Evolutionary conservation across 1,140 invertebrate genomes (phyloP).

Genomic region (Achroia grisella): DNA sequence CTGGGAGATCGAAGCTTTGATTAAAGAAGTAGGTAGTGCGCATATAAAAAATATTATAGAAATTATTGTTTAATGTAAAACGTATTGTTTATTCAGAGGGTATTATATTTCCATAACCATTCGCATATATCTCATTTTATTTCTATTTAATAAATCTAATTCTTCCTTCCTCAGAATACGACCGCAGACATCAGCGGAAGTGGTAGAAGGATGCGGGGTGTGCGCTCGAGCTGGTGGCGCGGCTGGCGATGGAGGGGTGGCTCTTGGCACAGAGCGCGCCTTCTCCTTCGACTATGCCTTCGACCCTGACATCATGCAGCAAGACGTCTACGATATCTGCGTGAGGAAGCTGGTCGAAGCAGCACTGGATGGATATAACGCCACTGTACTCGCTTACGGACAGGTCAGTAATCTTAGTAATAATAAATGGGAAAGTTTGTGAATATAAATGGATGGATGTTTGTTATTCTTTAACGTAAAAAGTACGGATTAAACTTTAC

Average conservation of each 20-base stretch:
- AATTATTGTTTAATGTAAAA: no score
- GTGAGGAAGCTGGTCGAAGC: slow-evolving; percentile 90
- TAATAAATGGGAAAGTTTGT: no score
- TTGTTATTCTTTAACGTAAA: no score
- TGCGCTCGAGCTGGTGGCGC: slow-evolving; percentile 94
- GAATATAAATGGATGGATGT: no score
- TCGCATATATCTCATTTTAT: no score
- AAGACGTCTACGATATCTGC: slow-evolving; percentile 88
- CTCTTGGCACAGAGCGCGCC: slow-evolving; percentile 93
- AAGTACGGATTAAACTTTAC: neutral
- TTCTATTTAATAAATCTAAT: neutral
- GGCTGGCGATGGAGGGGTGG: slow-evolving; percentile 91
- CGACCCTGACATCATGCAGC: slow-evolving; percentile 82
- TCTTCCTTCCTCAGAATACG: slow-evolving; percentile 83
- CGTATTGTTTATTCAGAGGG: no score
- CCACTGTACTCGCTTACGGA: slow-evolving; percentile 96
- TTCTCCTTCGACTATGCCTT: slow-evolving; percentile 99
- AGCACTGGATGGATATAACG: slow-evolving; percentile 94
- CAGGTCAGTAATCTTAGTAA: slow-evolving; percentile 75
- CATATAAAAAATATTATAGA: no score
- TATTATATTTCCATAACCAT: no score
- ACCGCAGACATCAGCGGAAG: slow-evolving; percentile 92
- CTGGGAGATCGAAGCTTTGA: no score
- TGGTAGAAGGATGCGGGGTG: slow-evolving; percentile 95
- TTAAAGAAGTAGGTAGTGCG: no score